These are phyloP conservation scores for Myrmecobius fasciatus DNA, from an alignment of 2,113 vertebrate species.

Conservation along the genomic window DNA sequence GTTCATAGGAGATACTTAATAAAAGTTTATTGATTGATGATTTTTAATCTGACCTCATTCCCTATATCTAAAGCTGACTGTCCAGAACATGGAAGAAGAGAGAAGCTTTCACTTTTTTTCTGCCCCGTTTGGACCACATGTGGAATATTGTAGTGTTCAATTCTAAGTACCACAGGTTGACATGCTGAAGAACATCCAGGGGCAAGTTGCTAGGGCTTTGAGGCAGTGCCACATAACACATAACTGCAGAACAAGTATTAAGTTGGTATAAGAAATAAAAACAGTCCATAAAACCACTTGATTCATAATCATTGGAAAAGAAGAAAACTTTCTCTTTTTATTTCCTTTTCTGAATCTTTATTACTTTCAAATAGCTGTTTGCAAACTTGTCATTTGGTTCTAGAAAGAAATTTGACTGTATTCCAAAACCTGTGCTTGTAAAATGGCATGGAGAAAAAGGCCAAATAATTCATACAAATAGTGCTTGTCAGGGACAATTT, in stretches of 20 bases:
- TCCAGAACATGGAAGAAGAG: background rate
- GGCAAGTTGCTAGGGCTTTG: background rate
- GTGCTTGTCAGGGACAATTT: constrained; percentile 59
- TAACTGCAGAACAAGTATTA: background rate
- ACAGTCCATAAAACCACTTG: background rate
- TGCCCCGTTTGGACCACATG: background rate
- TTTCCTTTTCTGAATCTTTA: constrained; percentile 49
- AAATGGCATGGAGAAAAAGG: constrained; percentile 46
- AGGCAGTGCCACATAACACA: background rate
- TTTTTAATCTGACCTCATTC: background rate
- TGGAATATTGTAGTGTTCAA: background rate
- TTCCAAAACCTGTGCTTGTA: constrained; percentile 28
- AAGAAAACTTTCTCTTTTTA: constrained; percentile 40
- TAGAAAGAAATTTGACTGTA: constrained; percentile 62
- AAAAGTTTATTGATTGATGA: background rate
- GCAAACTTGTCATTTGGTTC: constrained; percentile 63
- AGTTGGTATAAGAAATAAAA: background rate
- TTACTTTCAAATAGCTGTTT: constrained; percentile 59
- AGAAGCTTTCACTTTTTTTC: background rate
- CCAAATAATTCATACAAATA: constrained; percentile 44
- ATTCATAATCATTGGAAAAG: background rate
- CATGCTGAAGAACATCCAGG: background rate
- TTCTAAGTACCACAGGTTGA: background rate
- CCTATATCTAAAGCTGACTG: background rate
- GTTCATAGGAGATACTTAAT: background rate